Evolutionary conservation across 2,797 vertebrate genomes (phyloP), one percentile per base, ranked within the genome.

Genomic region (Hippopotamyrus pictus): DNA sequence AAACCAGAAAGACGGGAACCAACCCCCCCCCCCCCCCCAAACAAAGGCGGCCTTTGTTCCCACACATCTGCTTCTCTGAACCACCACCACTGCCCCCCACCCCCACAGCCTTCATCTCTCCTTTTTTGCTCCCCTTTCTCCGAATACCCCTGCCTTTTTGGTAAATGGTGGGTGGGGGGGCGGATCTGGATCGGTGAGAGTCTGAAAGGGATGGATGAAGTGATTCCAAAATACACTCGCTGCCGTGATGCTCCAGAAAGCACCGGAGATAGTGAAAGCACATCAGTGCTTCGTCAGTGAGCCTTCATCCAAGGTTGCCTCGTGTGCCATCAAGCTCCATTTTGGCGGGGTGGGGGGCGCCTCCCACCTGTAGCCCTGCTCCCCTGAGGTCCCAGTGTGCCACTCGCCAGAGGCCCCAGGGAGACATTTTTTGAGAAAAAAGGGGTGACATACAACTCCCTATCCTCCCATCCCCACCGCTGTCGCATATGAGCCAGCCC

Each of bases 11-110:
- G 93, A 95, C 92, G 94, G 91, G 94, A 95, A 95, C 94, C 93
- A 96, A 54, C 50, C n/a, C n/a, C 44, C 33, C 1, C 1, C 37
- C 37, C 95, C 94, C 93, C 93, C 94, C 91, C 90, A 95, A 97
- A 97, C 96, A 97, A 97, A 95, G 95, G 92, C 92, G 90, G 92
- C 93, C 95, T 97, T 97, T 97, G 96, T 97, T 96, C 94, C 93
- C 94, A 33, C 94, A 93, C 95, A 96, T 96, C 95, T 96, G 96
- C 94, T 95, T 94, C 94, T 93, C 94, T 91, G 93, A 92, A 90
- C 94, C 92, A 92, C 93, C 92, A 44, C 90, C 92, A 89, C 89
- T 88, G 88, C 73, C 59, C 37, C 44, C 86, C 87, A 54, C 79
- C 82, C 88, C 86, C 19, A 1, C 65, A 85, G 69, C 48, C 69